A percentile compares a stretch with the other conserved stretches of the same genome.
These are phyloP conservation scores for Trichacis sp. DNA, from an alignment of 2,888 invertebrate species.

Conservation along the genomic window DNA sequence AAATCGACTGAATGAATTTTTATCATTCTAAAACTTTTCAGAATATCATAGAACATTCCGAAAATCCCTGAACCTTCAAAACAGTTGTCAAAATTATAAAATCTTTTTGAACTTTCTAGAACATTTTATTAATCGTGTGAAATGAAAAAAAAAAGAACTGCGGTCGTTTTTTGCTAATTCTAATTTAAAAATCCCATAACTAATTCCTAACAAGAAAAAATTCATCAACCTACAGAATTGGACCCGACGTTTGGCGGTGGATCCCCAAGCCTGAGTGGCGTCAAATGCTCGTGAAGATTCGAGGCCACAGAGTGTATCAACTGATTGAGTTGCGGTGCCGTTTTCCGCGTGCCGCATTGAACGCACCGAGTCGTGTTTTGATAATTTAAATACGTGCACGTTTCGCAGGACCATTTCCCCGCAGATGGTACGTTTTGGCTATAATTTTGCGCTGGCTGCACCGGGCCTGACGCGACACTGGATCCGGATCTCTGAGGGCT, in stretches of 20 bases:
- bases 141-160: too few species aligned
- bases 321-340: conserved; percentile 54
- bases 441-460: conserved; percentile 61
- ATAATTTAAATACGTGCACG: conserved; percentile 82
- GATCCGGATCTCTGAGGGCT: conserved; percentile 65
- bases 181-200: too few species aligned
- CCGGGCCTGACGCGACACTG: conserved; percentile 69
- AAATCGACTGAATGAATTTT: too few species aligned
- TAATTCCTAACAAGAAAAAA: too few species aligned
- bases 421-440: conserved; percentile 66
- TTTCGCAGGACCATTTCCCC: conserved; percentile 76
- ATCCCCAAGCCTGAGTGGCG: conserved; percentile 71
- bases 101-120: too few species aligned
- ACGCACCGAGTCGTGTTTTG: conserved; percentile 75
- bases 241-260: conserved; percentile 53
- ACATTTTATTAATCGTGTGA: too few species aligned
- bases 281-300: conserved; percentile 73
- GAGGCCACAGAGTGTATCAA: conserved; percentile 66
- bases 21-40: too few species aligned
- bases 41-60: too few species aligned
- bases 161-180: too few species aligned
- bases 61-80: too few species aligned
- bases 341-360: conserved; percentile 68
- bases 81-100: too few species aligned
- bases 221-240: conserved; percentile 28